A percentile compares a stretch with the other conserved stretches of the same genome.
phyloP scores from a whole-genome alignment of 2,113 vertebrate genomes.

The Scomber scombrus region DNA sequence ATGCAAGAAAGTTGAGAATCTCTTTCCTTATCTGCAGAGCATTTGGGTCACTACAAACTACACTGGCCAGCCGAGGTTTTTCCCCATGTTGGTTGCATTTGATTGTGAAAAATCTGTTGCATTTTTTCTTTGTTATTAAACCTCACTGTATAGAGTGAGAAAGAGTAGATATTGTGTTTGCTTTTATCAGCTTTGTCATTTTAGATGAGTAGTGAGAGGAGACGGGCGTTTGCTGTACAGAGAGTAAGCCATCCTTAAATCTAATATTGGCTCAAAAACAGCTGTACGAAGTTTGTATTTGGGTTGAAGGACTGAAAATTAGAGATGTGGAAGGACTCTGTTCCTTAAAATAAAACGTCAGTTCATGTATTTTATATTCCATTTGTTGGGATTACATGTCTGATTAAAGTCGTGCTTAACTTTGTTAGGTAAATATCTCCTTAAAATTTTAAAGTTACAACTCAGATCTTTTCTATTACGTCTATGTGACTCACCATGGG shows the following conservation, averaged over 20 bases:
- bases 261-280: constrained; percentile 8
- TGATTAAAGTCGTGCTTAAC: constrained; percentile 4
- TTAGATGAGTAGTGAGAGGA: constrained; percentile 33
- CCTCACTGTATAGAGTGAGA: constrained; percentile 23
- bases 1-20: neutral
- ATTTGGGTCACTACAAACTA: constrained; percentile 12
- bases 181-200: constrained; percentile 51
- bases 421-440: constrained; percentile 23
- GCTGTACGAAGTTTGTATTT: constrained; percentile 7
- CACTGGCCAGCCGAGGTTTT: neutral
- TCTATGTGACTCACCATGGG: neutral
- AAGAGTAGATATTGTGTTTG: constrained; percentile 48
- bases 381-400: neutral
- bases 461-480: constrained; percentile 8
- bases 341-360: neutral
- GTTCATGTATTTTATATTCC: constrained; percentile 2
- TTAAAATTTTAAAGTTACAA: neutral
- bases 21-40: constrained; percentile 30
- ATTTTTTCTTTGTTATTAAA: constrained; percentile 45
- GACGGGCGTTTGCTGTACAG: neutral
- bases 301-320: neutral
- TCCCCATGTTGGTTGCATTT: constrained; percentile 10
- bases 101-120: constrained; percentile 18
- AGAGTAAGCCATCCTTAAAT: constrained; percentile 24
- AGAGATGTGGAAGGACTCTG: constrained; percentile 1